Base-by-base conservation (phyloP, 1,140 invertebrate genomes). In the Matsumurasca onukii region DNA sequence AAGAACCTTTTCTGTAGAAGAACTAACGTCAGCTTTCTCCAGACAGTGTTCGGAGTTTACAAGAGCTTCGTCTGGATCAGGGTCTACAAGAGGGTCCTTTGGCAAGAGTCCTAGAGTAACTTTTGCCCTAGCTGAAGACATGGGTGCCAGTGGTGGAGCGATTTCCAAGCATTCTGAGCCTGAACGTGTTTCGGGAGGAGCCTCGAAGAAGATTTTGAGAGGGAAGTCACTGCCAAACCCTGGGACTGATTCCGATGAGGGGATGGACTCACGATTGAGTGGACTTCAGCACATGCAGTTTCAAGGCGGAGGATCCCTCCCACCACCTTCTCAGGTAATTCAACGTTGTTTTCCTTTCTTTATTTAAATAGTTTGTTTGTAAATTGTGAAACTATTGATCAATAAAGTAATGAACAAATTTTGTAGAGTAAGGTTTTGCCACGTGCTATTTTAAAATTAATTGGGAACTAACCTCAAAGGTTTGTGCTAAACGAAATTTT, bases 101-200 rank as follows among this genome's bases (percentile, higher is more conserved):
- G 75, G 75, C 17, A 75, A 75, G 30, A 71, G 74, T n/a, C 75
- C 74, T 0, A 63, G 75, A n/a, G 75, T 76, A 1, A 76, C 74
- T 0, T 76, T 76, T 27, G 75, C 75, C 3, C 63, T 76, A 24
- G 74, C 74, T 34, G 74, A 76, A 68, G 71, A 74, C 31, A 68
- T 70, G 70, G 71, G 71, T 13, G 73, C 72, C 0, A 63, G 65
- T 31, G 70, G 71, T n/a, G 68, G 71, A 24, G 66, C 67, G 25
- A 59, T 63, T 1, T 61, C 67, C 3, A 68, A 68, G 24, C 55
- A 61, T 20, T 57, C 57, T 0, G 57, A 31, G 13, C 24, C 45
- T 20, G 66, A 68, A 45, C 30, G 34, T 1, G 5, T 39, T 48
- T n/a, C 64, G 5, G 62, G 62, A 3, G 62, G 62, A 45, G 62